phyloP scores from a whole-genome alignment of 2,888 invertebrate genomes.

The Oeneis ivallda region DNA sequence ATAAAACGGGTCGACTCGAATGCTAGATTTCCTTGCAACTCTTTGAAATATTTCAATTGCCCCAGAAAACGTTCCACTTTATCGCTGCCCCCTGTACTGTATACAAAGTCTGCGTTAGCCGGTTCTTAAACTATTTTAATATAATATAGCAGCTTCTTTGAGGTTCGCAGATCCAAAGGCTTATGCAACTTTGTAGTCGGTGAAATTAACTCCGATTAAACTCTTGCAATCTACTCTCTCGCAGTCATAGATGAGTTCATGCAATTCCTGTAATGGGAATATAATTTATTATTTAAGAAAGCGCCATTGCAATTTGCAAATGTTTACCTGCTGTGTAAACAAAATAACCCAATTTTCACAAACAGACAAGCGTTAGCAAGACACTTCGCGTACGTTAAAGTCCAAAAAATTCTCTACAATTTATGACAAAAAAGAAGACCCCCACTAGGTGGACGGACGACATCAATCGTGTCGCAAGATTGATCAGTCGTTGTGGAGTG shows the following conservation, averaged over 20 bases:
- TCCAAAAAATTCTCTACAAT: too few relatives aligned
- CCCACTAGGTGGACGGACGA: too few relatives aligned
- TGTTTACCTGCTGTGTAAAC: background rate
- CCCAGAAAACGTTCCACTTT: constrained; percentile 34
- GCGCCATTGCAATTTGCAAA: background rate
- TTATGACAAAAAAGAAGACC: too few relatives aligned
- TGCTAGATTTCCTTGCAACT: constrained; percentile 36
- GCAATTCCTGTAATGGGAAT: constrained; percentile 20
- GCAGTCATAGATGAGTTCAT: constrained; percentile 17
- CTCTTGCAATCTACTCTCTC: constrained; percentile 16
- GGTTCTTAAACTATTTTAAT: constrained; percentile 36
- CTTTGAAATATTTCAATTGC: constrained; percentile 39
- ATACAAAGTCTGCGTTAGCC: constrained; percentile 36
- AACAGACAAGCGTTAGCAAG: background rate
- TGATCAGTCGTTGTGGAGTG: too few relatives aligned
- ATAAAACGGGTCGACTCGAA: constrained; percentile 34
- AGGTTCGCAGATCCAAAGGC: constrained; percentile 28
- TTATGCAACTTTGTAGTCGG: constrained; percentile 30
- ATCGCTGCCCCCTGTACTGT: constrained; percentile 33
- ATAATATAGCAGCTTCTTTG: constrained; percentile 36
- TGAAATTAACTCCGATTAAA: constrained; percentile 33
- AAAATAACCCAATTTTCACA: background rate
- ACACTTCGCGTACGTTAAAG: too few relatives aligned
- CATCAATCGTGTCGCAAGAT: too few relatives aligned
- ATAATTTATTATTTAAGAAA: background rate